Evolutionary conservation across 2,888 invertebrate species (phyloP).

Genomic region (Lymantria monacha): DNA sequence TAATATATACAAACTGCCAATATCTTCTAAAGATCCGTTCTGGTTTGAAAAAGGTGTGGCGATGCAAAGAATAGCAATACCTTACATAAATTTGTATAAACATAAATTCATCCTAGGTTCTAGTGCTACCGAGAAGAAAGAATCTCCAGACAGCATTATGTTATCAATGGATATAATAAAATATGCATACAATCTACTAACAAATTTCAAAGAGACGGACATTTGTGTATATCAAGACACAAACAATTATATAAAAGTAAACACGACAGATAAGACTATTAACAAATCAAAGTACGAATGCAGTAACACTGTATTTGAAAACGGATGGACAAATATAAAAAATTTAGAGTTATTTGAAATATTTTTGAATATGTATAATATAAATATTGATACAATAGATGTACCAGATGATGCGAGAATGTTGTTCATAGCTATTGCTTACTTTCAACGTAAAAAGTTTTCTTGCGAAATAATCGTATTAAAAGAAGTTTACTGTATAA

Average conservation of each 20-base stretch:
- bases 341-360: slow-evolving; percentile 16
- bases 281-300: slow-evolving; percentile 33
- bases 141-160: slow-evolving; percentile 11
- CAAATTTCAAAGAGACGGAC: slow-evolving; percentile 22
- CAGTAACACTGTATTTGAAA: slow-evolving; percentile 38
- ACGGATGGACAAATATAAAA: slow-evolving; percentile 38
- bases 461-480: slow-evolving; percentile 7
- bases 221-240: slow-evolving; percentile 9
- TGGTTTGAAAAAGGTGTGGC: slow-evolving; percentile 32
- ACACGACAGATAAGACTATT: background rate
- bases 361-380: slow-evolving; percentile 13
- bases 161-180: slow-evolving; percentile 41
- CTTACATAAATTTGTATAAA: slow-evolving; percentile 23
- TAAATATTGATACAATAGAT: slow-evolving; percentile 19
- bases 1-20: background rate
- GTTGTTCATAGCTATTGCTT: slow-evolving; percentile 40
- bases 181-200: slow-evolving; percentile 46
- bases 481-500: slow-evolving; percentile 31
- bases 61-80: slow-evolving; percentile 8
- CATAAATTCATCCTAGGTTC: slow-evolving; percentile 11
- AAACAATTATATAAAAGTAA: slow-evolving; percentile 1
- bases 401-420: slow-evolving; percentile 34
- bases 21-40: slow-evolving; percentile 5
- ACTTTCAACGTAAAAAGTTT: slow-evolving; percentile 34
- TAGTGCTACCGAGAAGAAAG: slow-evolving; percentile 1